Evolutionary conservation across 2,888 invertebrate species (phyloP).

Genomic region (Pristionchus mayeri): DNA sequence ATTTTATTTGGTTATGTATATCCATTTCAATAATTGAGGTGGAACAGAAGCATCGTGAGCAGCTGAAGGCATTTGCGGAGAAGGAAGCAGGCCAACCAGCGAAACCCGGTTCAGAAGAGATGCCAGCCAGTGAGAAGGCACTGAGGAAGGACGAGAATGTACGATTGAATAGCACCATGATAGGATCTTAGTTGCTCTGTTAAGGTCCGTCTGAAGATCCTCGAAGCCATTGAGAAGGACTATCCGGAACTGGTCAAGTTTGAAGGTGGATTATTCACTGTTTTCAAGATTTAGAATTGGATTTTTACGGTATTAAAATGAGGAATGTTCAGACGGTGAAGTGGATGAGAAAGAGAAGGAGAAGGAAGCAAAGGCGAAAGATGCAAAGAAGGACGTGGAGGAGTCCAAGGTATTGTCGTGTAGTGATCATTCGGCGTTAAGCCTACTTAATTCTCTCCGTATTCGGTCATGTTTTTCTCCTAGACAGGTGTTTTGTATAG

Average conservation of each 20-base stretch:
- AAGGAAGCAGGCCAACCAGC: slow-evolving; percentile 43
- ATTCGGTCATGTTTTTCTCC: background rate
- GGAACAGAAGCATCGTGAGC: slow-evolving; percentile 95
- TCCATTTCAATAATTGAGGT: slow-evolving; percentile 75
- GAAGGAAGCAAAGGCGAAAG: slow-evolving; percentile 22
- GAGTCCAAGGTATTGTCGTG: slow-evolving; percentile 8
- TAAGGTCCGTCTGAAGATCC: slow-evolving; percentile 63
- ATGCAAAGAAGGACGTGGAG: slow-evolving; percentile 48
- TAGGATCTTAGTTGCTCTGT: background rate
- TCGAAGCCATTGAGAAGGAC: slow-evolving; percentile 64
- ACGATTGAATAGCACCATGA: background rate
- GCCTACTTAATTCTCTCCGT: background rate
- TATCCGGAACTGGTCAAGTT: slow-evolving; percentile 60
- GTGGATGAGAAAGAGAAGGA: slow-evolving; percentile 44
- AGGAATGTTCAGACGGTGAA: background rate
- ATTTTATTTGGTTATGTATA: background rate
- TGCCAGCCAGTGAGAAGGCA: slow-evolving; percentile 69
- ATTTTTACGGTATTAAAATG: background rate
- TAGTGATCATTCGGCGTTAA: background rate
- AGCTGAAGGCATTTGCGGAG: slow-evolving; percentile 87
- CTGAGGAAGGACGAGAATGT: slow-evolving; percentile 67
- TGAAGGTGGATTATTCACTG: background rate
- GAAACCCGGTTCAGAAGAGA: slow-evolving; percentile 55
- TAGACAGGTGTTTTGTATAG: slow-evolving; percentile 47
- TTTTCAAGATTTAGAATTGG: background rate